These are phyloP conservation scores for Drosophila eugracilis DNA, from an alignment of 1,140 invertebrate genomes.

Conservation along the genomic window DNA sequence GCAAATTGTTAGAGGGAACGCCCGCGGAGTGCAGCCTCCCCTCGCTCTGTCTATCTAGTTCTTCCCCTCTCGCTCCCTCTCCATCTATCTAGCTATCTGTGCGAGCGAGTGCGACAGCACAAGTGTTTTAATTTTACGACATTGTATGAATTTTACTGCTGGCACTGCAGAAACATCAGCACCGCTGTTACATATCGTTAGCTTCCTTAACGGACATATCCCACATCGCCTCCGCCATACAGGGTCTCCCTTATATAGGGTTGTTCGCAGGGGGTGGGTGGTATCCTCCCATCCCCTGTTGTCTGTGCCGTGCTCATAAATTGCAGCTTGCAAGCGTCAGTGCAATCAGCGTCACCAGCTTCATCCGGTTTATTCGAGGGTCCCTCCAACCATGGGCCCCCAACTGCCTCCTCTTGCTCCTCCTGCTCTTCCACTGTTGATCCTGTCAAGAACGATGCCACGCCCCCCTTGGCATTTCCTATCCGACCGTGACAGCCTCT, in stretches of 20 bases:
- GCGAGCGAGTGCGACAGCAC: constrained; percentile 60
- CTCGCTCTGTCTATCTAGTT: neutral
- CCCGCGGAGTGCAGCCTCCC: constrained; percentile 41
- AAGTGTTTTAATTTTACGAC: constrained; percentile 85
- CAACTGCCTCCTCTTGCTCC: neutral
- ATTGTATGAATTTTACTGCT: constrained; percentile 84
- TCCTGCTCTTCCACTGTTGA: neutral
- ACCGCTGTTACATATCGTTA: constrained; percentile 83
- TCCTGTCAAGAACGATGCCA: neutral
- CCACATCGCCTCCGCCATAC: constrained; percentile 53
- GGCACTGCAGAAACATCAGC: constrained; percentile 82
- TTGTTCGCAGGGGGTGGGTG: neutral
- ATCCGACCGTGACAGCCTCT: neutral
- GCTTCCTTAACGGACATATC: constrained; percentile 82
- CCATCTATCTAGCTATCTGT: constrained; percentile 7
- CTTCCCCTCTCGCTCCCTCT: neutral
- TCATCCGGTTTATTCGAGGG: constrained; percentile 69
- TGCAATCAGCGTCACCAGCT: constrained; percentile 82
- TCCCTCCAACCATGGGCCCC: constrained; percentile 40
- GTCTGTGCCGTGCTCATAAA: constrained; percentile 74
- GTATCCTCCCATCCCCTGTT: constrained; percentile 4
- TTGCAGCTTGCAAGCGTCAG: constrained; percentile 82
- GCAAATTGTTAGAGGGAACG: constrained; percentile 71
- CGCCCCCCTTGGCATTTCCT: neutral
- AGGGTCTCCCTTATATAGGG: neutral